Evolutionary conservation across 2,797 vertebrate genomes (phyloP).

Genomic region (Etheostoma perlongum): DNA sequence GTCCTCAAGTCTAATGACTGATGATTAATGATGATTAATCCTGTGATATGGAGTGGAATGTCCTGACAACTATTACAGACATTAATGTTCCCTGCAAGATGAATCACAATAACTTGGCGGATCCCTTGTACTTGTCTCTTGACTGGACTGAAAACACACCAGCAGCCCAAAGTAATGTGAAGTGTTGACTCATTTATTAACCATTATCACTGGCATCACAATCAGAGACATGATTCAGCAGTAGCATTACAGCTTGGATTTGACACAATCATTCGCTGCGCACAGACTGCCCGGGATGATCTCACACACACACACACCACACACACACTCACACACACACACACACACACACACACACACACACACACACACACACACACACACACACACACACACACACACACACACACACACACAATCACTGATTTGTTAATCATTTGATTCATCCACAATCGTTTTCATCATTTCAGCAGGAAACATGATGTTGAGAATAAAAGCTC

Average conservation of each 20-base stretch:
- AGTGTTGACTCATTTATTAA: slow-evolving; percentile 29
- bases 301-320: background rate
- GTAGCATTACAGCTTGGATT: background rate
- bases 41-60: too few relatives aligned
- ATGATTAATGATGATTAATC: too few relatives aligned
- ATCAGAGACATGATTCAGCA: slow-evolving; percentile 12
- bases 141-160: background rate
- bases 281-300: background rate
- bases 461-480: background rate
- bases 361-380: background rate
- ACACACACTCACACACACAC: background rate
- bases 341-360: background rate
- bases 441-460: background rate
- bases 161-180: background rate
- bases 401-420: background rate
- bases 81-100: too few relatives aligned
- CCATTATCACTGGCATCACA: background rate
- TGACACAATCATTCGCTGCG: background rate
- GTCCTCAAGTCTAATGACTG: too few relatives aligned
- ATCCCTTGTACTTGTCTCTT: too few relatives aligned
- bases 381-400: background rate
- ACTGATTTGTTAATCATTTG: background rate
- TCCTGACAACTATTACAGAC: too few relatives aligned
- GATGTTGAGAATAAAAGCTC: too few relatives aligned
- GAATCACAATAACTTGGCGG: background rate